Percentiles rank a stretch among this genome's conserved stretches.
phyloP scores from a whole-genome alignment of 2,113 vertebrate genomes.

The Neodon shergylaensis region DNA sequence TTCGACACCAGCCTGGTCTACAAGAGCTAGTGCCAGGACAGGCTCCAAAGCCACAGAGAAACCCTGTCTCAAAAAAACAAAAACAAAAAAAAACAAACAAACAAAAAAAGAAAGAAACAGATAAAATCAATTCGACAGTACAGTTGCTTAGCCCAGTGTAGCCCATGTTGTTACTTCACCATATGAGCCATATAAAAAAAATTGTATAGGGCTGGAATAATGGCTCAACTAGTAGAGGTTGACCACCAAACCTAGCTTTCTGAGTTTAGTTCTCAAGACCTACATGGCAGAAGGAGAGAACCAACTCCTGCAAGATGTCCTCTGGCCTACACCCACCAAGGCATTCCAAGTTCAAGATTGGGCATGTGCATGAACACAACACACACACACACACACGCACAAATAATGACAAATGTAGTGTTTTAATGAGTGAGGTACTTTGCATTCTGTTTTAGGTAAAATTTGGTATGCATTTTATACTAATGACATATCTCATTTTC shows the following conservation, averaged over 20 bases:
- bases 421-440: not conserved
- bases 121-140: constrained; percentile 12
- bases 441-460: not conserved
- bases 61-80: too few relatives aligned
- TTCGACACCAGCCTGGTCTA: too few relatives aligned
- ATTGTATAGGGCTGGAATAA: not conserved
- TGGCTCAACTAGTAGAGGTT: not conserved
- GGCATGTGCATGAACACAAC: not conserved
- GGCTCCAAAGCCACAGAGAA: too few relatives aligned
- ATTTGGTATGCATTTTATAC: not conserved
- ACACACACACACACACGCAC: not conserved
- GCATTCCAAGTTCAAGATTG: not conserved
- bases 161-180: constrained; percentile 18
- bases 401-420: not conserved
- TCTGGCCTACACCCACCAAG: not conserved
- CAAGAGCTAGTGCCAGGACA: too few relatives aligned
- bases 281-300: not conserved
- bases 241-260: not conserved
- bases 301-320: not conserved
- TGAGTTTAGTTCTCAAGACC: not conserved
- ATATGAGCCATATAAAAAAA: not conserved
- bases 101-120: not conserved
- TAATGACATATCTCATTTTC: not conserved
- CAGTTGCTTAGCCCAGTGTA: not conserved
- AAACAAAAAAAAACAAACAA: too few relatives aligned